Percentiles rank a stretch among this genome's conserved stretches.
Evolutionary conservation across 1,140 invertebrate genomes (phyloP).

Genomic region (Dermatophagoides farinae): DNA sequence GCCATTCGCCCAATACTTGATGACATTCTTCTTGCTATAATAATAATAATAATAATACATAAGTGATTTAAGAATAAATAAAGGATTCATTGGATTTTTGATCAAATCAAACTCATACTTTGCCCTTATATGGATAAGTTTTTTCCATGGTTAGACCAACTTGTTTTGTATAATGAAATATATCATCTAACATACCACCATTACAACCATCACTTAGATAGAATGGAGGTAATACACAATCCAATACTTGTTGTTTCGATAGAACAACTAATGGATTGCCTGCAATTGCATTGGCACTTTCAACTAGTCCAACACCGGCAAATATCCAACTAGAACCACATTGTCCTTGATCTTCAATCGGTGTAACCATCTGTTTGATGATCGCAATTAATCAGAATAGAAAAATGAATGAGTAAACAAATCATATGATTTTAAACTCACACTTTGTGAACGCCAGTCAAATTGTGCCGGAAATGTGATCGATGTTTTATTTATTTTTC

Average conservation of each 20-base stretch:
- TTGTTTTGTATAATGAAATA: neutral
- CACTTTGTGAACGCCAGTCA: conserved; percentile 5
- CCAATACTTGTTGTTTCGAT: conserved; percentile 7
- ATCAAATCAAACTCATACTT: neutral
- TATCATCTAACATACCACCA: conserved; percentile 1
- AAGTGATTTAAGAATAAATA: too few relatives aligned
- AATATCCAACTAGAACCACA: conserved; percentile 12
- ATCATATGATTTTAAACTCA: too few relatives aligned
- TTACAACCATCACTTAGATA: conserved; percentile 2
- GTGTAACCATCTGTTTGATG: neutral
- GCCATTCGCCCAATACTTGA: neutral
- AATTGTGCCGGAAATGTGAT: neutral
- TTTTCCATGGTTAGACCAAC: neutral
- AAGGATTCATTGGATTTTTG: neutral
- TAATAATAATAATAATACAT: too few relatives aligned
- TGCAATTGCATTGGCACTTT: neutral
- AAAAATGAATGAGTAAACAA: neutral
- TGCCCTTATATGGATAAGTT: neutral
- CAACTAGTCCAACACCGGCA: neutral
- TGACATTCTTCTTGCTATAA: neutral
- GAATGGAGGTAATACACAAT: neutral
- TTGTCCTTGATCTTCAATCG: conserved; percentile 10
- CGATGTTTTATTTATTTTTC: neutral
- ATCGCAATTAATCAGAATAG: neutral
- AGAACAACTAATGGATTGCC: neutral